Conservation (phyloP, 2,113 vertebrate genomes). For the Perca schrenkii region DNA sequence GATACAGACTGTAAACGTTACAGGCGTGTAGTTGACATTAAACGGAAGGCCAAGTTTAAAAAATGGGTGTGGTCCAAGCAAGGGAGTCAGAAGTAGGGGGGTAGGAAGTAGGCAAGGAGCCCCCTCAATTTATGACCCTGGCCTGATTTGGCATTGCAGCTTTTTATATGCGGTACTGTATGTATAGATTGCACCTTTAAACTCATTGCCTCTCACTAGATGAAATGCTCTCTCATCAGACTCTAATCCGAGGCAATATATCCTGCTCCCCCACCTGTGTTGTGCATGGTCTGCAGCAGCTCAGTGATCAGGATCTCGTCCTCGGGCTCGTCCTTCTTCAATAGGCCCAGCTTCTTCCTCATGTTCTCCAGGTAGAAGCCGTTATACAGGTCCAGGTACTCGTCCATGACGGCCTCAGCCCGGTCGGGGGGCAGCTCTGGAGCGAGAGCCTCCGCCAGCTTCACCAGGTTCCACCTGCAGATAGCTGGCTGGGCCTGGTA, state of each 20-base stretch:
- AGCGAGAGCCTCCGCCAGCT: slow-evolving; percentile 92
- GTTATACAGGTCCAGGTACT: slow-evolving; percentile 90
- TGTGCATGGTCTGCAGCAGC: slow-evolving; percentile 94
- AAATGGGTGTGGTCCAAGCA: no score
- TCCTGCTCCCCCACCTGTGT: slow-evolving; percentile 85
- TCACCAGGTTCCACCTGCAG: slow-evolving; percentile 95
- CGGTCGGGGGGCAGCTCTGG: slow-evolving; percentile 89
- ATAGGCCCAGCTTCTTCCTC: slow-evolving; percentile 93
- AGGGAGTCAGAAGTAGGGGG: no score
- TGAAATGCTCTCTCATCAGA: background rate
- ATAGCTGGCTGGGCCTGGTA: slow-evolving; percentile 93
- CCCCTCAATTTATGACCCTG: no score
- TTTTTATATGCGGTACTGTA: background rate
- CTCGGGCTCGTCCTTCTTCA: slow-evolving; percentile 86
- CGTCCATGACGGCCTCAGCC: slow-evolving; percentile 86
- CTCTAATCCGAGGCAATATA: background rate
- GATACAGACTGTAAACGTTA: no score
- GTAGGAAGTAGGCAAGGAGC: no score
- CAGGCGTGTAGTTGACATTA: no score
- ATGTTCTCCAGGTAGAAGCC: slow-evolving; percentile 90
- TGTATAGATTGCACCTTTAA: background rate
- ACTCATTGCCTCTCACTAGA: background rate
- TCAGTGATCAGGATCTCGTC: slow-evolving; percentile 88
- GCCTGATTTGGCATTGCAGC: no score
- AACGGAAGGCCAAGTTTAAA: no score